Percentiles rank a stretch among this genome's conserved stretches.
Conservation (phyloP, 37 sponge, comb jelly and placozoan genomes). For the Ephydatia muelleri region DNA sequence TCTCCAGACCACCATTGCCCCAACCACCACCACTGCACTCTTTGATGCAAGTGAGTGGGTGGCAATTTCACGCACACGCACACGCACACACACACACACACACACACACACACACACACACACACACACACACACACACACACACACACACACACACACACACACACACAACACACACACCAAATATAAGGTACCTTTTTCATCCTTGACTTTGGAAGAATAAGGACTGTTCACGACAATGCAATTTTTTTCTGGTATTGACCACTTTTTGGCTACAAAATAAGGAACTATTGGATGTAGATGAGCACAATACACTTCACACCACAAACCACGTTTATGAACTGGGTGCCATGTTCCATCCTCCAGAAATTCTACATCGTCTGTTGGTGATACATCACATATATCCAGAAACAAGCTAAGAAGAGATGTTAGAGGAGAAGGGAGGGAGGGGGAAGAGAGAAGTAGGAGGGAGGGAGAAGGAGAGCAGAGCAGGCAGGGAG, state of each 20-base stretch:
- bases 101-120: too few relatives aligned
- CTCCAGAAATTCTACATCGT: constrained; percentile 64
- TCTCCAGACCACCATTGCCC: too few relatives aligned
- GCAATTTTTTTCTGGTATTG: too few relatives aligned
- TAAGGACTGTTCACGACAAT: too few relatives aligned
- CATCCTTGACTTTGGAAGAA: not conserved
- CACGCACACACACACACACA: not conserved
- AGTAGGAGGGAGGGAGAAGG: too few relatives aligned
- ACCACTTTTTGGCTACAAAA: not conserved
- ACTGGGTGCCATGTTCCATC: constrained; percentile 74
- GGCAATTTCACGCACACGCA: not conserved
- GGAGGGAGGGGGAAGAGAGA: too few relatives aligned
- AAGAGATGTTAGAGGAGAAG: not conserved
- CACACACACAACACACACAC: not conserved
- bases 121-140: constrained; percentile 13
- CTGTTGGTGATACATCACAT: constrained; percentile 21
- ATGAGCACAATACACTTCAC: not conserved
- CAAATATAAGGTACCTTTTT: not conserved
- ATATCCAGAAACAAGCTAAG: constrained; percentile 76
- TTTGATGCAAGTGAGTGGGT: not conserved
- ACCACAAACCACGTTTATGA: not conserved
- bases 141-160: not conserved
- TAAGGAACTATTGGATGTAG: not conserved
- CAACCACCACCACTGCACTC: too few relatives aligned
- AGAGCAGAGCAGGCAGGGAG: too few relatives aligned